Evolutionary conservation across 2,888 invertebrate genomes (phyloP), one percentile per base, ranked within the genome.

Genomic region (Lordiphosa andalusiaca): DNA sequence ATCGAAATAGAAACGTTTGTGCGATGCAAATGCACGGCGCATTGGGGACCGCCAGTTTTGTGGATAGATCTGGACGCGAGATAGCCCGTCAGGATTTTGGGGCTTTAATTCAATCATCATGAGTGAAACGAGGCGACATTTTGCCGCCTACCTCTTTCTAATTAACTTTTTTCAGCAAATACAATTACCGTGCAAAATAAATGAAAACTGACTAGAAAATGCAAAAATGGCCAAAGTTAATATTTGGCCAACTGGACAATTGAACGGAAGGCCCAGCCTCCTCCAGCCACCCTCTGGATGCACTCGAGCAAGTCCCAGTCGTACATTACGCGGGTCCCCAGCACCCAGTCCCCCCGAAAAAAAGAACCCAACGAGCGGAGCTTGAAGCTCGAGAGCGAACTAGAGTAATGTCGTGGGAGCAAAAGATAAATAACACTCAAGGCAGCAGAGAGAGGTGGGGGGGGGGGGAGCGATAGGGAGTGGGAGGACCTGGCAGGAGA

Each of bases 351-450:
- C 72, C 42, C 61, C 50, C 42, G 59, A 61, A 48, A 62, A 61
- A 66, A 76, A 48, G n/a, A n/a, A n/a, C n/a, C n/a, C n/a, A n/a
- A 60, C 44, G 46, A 35, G 50, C 40, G 46, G 38, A 44, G 25
- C 55, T 52, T 54, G 60, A 53, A 41, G 53, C 48, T 60, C 41
- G 10, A 50, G 57, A 84, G 65, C 59, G 62, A 81, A 84, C 78
- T 73, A 75, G 78, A 83, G 85, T 82, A 82, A 82, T 82, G 80
- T 82, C 84, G 77, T 73, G 78, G 78, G 78, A 80, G 85, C 68
- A 12, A 67, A 80, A 80, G 85, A 80, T 80, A 80, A 80, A 80
- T 80, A 80, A 80, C 85, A 80, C 73, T 80, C 84, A 83, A 84
- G 80, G 71, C 67, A 66, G 67, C 63, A 57, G 44, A 33, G 21